phyloP scores from a whole-genome alignment of 1,140 invertebrate genomes.

The Papilio helenus region DNA sequence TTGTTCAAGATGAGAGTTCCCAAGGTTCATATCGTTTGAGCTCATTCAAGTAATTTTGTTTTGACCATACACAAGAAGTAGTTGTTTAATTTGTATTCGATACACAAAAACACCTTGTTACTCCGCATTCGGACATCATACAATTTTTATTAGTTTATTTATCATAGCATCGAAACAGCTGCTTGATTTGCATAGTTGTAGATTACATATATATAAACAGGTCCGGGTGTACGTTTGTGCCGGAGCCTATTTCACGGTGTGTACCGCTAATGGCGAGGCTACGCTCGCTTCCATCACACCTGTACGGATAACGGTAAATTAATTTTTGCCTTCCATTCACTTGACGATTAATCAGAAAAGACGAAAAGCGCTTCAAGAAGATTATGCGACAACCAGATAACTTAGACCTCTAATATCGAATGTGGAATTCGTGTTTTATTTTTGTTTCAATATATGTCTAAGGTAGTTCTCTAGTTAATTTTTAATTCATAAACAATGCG shows the following conservation, averaged over 20 bases:
- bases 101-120: conserved; percentile 23
- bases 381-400: not conserved
- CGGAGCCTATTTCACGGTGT: conserved; percentile 30
- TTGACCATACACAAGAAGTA: not conserved
- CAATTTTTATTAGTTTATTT: conserved; percentile 35
- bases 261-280: conserved; percentile 31
- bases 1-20: not conserved
- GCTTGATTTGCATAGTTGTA: conserved; percentile 37
- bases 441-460: too few species aligned
- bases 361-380: conserved; percentile 10
- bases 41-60: not conserved
- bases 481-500: too few species aligned
- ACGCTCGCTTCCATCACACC: conserved; percentile 15
- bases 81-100: not conserved
- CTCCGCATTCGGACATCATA: conserved; percentile 10
- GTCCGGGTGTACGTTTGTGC: conserved; percentile 11
- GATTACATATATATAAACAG: conserved; percentile 33
- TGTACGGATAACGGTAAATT: conserved; percentile 33
- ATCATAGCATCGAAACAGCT: conserved; percentile 25
- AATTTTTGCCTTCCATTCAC: conserved; percentile 14
- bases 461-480: not conserved
- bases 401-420: not conserved
- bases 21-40: not conserved
- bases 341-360: conserved; percentile 30
- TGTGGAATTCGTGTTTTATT: not conserved